These are phyloP conservation scores for Lacanobia oleracea DNA, from an alignment of 2,888 invertebrate genomes.

Conservation along the genomic window DNA sequence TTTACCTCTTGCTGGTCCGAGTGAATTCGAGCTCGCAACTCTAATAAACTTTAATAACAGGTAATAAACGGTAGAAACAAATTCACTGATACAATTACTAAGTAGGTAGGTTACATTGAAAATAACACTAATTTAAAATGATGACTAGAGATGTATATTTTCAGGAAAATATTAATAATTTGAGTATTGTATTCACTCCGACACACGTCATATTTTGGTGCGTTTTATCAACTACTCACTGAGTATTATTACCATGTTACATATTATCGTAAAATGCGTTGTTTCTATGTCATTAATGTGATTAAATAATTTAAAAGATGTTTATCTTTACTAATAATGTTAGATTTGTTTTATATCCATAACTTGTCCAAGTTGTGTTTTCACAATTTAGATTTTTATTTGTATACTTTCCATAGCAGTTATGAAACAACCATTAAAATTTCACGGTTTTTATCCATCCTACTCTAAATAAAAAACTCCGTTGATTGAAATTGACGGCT, in stretches of 20 bases:
- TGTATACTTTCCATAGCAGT: too few species aligned
- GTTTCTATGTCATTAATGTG: conserved; percentile 4
- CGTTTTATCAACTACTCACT: conserved; percentile 15
- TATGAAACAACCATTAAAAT: too few species aligned
- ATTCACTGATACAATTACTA: not conserved
- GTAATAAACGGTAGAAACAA: not conserved
- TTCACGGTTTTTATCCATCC: too few species aligned
- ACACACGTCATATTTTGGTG: conserved; percentile 1
- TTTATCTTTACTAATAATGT: conserved; percentile 6
- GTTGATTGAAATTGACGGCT: not conserved
- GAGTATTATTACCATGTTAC: not conserved
- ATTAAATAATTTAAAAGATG: conserved; percentile 8
- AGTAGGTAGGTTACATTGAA: not conserved
- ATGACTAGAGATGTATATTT: not conserved
- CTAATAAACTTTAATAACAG: not conserved
- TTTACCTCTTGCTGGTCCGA: conserved; percentile 4
- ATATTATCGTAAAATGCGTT: conserved; percentile 9
- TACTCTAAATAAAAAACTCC: not conserved
- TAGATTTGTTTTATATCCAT: not conserved
- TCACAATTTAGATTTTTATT: not conserved
- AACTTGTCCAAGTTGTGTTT: not conserved
- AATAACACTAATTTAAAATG: not conserved
- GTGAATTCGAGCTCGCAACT: conserved; percentile 2
- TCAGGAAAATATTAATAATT: conserved; percentile 4
- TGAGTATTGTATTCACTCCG: not conserved